A percentile compares a stretch with the other conserved stretches of the same genome.
phyloP scores from a whole-genome alignment of 2,888 invertebrate species.

The Vanessa cardui region DNA sequence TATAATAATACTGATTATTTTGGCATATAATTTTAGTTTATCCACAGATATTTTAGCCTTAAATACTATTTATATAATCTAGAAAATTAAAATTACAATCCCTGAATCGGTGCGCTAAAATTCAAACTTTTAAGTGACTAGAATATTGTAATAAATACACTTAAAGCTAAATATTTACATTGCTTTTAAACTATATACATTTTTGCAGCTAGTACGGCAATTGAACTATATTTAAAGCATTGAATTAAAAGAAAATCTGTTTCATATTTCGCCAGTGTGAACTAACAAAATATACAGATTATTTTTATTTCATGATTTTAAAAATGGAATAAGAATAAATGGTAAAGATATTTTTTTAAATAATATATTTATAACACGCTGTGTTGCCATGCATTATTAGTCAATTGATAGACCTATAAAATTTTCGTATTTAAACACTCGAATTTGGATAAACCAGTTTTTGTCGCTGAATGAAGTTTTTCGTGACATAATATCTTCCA shows the following conservation, averaged over 20 bases:
- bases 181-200: constrained; percentile 30
- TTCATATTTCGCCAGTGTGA: constrained; percentile 1
- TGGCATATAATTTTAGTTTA: constrained; percentile 19
- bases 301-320: neutral
- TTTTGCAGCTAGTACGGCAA: constrained; percentile 11
- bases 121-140: constrained; percentile 39
- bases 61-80: constrained; percentile 10
- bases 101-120: constrained; percentile 34
- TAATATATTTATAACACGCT: too few relatives aligned
- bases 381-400: too few relatives aligned
- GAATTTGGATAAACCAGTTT: neutral
- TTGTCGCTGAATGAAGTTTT: neutral
- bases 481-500: neutral
- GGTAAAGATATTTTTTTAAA: too few relatives aligned
- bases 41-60: constrained; percentile 10
- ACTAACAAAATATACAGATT: neutral
- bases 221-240: neutral
- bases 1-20: constrained; percentile 32
- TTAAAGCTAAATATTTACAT: constrained; percentile 36
- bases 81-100: constrained; percentile 14
- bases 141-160: constrained; percentile 36
- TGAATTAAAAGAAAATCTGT: neutral
- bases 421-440: too few relatives aligned
- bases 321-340: too few relatives aligned
- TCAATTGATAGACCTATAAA: too few relatives aligned